Evolutionary conservation across 1,140 invertebrate species (phyloP).

Genomic region (Pseudobourletiella spinata): DNA sequence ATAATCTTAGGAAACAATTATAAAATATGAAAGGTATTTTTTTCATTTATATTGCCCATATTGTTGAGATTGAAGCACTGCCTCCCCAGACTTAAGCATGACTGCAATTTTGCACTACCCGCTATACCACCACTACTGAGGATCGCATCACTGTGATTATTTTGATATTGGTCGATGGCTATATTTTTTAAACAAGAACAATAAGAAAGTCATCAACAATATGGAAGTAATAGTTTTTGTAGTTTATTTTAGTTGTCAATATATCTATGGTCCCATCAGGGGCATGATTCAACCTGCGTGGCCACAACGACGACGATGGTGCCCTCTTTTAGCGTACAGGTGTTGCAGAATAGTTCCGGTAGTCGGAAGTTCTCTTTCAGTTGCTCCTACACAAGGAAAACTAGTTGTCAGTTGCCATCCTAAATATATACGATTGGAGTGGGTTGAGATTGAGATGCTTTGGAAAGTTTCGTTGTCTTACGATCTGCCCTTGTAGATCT

Average conservation of each 20-base stretch:
- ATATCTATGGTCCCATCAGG: background rate
- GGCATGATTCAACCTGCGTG: background rate
- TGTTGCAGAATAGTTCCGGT: conserved; percentile 11
- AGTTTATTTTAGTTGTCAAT: background rate
- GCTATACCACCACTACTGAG: too few relatives aligned
- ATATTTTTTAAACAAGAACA: background rate
- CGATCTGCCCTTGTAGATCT: too few relatives aligned
- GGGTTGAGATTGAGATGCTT: too few relatives aligned
- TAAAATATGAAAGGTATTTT: too few relatives aligned
- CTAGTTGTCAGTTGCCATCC: too few relatives aligned
- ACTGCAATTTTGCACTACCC: too few relatives aligned
- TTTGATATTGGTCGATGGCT: background rate
- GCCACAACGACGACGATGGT: conserved; percentile 2
- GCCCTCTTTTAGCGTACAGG: conserved; percentile 24
- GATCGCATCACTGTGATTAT: background rate
- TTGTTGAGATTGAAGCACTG: too few relatives aligned
- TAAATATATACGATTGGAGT: too few relatives aligned
- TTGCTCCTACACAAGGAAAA: conserved; percentile 12
- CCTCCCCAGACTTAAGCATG: too few relatives aligned
- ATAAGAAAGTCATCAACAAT: background rate
- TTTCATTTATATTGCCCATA: background rate
- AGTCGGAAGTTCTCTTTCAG: conserved; percentile 17
- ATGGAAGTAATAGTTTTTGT: background rate
- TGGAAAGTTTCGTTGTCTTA: too few relatives aligned
- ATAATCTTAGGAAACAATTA: too few relatives aligned